Conservation (phyloP, 2,113 vertebrate genomes). For the Jacana jacana region DNA sequence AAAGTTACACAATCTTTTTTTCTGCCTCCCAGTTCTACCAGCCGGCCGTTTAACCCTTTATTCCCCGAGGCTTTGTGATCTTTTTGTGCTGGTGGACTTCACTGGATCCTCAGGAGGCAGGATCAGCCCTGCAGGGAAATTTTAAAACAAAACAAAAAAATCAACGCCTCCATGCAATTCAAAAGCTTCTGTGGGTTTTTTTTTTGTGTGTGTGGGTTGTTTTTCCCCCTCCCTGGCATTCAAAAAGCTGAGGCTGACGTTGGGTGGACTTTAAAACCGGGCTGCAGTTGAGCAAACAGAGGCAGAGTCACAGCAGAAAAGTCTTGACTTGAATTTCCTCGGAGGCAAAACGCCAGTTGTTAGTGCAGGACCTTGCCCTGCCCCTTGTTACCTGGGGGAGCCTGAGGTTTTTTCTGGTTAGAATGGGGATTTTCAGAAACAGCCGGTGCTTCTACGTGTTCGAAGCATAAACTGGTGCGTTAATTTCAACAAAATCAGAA, state of each 20-base stretch:
- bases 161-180: not conserved
- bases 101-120: not conserved
- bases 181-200: not conserved
- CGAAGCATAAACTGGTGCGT: not conserved
- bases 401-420: not conserved
- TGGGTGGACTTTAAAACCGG: not conserved
- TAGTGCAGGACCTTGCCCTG: not conserved
- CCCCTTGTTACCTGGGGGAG: not conserved
- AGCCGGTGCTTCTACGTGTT: not conserved
- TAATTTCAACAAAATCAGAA: too few relatives aligned
- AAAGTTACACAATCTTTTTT: not conserved
- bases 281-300: not conserved
- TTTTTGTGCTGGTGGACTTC: not conserved
- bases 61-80: not conserved
- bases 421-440: not conserved
- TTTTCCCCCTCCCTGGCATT: not conserved
- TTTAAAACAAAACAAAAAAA: not conserved
- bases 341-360: not conserved
- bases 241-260: not conserved
- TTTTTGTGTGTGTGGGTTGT: too few relatives aligned
- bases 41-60: not conserved
- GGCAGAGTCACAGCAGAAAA: not conserved
- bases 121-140: not conserved
- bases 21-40: not conserved
- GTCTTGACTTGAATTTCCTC: not conserved